These are phyloP conservation scores for Mesocricetus auratus DNA, from an alignment of 2,113 vertebrate genomes.

Conservation along the genomic window DNA sequence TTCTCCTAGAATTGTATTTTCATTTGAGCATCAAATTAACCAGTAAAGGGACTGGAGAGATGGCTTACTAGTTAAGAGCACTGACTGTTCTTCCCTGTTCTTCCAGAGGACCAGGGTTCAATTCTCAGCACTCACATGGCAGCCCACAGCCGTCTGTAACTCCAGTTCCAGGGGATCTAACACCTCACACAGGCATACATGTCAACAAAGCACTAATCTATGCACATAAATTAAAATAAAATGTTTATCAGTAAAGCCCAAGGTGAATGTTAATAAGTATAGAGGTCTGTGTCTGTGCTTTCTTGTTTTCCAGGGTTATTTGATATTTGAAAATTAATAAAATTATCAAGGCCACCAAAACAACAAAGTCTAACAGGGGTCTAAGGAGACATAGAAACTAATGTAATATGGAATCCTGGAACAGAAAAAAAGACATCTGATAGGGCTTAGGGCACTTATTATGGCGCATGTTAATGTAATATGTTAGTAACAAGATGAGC, in stretches of 20 bases:
- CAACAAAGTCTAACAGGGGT: slow-evolving; percentile 37
- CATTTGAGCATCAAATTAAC: slow-evolving; percentile 38
- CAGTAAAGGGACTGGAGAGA: neutral
- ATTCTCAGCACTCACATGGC: neutral
- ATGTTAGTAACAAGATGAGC: neutral
- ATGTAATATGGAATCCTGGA: slow-evolving; percentile 12
- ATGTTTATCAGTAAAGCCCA: slow-evolving; percentile 21
- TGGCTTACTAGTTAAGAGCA: neutral
- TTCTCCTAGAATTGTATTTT: slow-evolving; percentile 45
- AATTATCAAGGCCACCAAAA: slow-evolving; percentile 53
- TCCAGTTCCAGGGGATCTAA: neutral
- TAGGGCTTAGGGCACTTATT: slow-evolving; percentile 27
- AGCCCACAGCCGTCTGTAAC: neutral
- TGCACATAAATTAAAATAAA: neutral
- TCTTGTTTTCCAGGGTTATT: neutral
- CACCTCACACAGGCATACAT: neutral
- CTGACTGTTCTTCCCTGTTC: too few species aligned
- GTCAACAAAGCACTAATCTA: neutral
- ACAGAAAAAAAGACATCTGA: slow-evolving; percentile 25
- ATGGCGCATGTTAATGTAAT: neutral
- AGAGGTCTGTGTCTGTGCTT: neutral
- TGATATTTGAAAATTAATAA: slow-evolving; percentile 22
- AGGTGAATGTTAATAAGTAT: neutral
- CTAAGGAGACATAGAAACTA: slow-evolving; percentile 35
- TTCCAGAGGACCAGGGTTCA: neutral